Percentiles rank a stretch among this genome's conserved stretches.
phyloP scores from a whole-genome alignment of 2,113 vertebrate genomes.

The Nesogale talazaci region DNA sequence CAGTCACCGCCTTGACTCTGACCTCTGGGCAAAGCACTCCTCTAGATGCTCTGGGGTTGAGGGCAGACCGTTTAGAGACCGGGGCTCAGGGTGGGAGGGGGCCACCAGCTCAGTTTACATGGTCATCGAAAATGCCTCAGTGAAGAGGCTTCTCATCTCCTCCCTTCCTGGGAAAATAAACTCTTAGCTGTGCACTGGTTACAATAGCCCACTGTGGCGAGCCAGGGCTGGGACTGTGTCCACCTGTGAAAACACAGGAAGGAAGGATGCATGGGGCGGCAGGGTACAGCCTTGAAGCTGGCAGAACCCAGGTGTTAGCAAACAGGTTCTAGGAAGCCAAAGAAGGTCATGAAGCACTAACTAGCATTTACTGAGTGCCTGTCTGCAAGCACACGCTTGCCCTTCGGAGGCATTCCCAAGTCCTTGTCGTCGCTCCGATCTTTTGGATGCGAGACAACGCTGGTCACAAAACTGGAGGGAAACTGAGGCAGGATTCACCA shows the following conservation, averaged over 20 bases:
- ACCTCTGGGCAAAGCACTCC: background rate
- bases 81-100: background rate
- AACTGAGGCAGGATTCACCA: background rate
- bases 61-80: background rate
- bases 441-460: background rate
- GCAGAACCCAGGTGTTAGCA: background rate
- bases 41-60: background rate
- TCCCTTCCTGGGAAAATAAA: background rate
- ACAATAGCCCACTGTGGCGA: background rate
- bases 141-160: background rate
- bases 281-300: background rate
- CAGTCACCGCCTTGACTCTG: background rate
- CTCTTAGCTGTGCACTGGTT: background rate
- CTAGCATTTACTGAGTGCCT: background rate
- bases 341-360: background rate
- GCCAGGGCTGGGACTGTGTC: background rate
- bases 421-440: background rate
- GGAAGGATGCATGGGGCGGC: background rate
- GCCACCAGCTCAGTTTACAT: background rate
- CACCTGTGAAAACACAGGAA: conserved; percentile 35
- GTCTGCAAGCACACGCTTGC: rapidly evolving
- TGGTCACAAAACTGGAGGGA: background rate
- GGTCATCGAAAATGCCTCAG: background rate
- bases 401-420: too few relatives aligned
- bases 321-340: background rate